These are phyloP conservation scores for Acridotheres tristis DNA, from an alignment of 2,797 vertebrate genomes.

Conservation along the genomic window DNA sequence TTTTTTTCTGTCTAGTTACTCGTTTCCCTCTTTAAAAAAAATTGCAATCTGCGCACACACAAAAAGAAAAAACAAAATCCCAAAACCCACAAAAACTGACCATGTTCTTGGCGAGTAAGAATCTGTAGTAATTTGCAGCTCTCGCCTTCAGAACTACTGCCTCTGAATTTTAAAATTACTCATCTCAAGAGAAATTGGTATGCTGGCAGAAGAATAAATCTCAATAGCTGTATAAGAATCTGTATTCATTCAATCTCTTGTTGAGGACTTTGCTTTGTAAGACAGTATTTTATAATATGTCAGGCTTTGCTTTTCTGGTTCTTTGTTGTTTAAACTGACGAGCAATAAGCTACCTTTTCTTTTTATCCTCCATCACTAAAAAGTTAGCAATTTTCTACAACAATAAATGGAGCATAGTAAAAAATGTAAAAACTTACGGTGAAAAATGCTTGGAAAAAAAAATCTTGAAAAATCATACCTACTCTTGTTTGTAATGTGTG, in stretches of 20 bases:
- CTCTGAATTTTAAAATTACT: conserved; percentile 16
- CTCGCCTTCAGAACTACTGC: not conserved
- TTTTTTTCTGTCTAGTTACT: not conserved
- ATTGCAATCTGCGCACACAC: not conserved
- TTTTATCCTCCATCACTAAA: conserved; percentile 4
- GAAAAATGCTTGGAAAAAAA: conserved; percentile 65
- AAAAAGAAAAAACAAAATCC: rapidly evolving
- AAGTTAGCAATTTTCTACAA: conserved; percentile 60
- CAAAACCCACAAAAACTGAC: not conserved
- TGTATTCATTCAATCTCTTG: not conserved
- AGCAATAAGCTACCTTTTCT: not conserved
- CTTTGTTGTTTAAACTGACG: conserved; percentile 24
- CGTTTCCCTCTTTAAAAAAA: not conserved
- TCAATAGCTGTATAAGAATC: not conserved
- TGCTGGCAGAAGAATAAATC: conserved; percentile 9
- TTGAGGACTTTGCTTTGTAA: conserved; percentile 19
- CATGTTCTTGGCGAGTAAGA: not conserved
- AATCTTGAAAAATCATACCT: conserved; percentile 78
- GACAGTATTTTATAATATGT: not conserved
- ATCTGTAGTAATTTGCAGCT: not conserved
- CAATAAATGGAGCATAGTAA: conserved; percentile 40
- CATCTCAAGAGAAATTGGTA: not conserved
- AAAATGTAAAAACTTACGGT: conserved; percentile 55
- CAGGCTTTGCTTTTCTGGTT: not conserved
- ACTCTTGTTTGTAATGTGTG: conserved; percentile 77